Evolutionary conservation across 2,113 vertebrate genomes (phyloP).

Genomic region (Rhadina sibilatrix): DNA sequence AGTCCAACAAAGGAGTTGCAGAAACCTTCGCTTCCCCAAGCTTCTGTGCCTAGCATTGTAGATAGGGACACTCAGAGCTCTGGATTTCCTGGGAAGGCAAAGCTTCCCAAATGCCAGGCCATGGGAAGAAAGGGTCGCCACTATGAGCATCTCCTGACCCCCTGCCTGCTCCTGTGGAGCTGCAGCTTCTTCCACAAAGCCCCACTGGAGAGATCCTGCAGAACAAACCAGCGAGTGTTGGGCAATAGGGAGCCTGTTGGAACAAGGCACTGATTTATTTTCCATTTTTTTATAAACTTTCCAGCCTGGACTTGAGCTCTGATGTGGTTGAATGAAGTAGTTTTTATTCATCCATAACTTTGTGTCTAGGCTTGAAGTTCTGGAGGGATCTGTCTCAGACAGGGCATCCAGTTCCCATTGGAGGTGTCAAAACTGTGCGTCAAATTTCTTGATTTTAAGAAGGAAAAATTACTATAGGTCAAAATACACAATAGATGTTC

Average conservation of each 20-base stretch:
- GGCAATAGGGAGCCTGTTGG: not conserved
- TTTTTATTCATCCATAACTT: not conserved
- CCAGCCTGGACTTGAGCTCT: not conserved
- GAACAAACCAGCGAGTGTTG: not conserved
- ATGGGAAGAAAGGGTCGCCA: not conserved
- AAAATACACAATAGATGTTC: not conserved
- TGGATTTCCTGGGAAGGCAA: not conserved
- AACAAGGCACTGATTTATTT: not conserved
- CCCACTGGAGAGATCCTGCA: not conserved
- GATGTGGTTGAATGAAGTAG: not conserved
- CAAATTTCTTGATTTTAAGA: not conserved
- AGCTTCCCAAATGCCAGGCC: not conserved
- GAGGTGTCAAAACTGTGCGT: fast-evolving
- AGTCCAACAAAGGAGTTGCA: not conserved
- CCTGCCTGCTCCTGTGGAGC: not conserved
- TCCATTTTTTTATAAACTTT: not conserved
- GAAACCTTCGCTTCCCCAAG: not conserved
- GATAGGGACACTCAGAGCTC: not conserved
- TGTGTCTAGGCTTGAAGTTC: not conserved
- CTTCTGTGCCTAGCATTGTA: not conserved
- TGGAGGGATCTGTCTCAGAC: not conserved
- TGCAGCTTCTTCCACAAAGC: not conserved
- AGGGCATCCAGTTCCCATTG: not conserved
- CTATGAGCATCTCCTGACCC: not conserved
- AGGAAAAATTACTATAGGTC: not conserved